Evolutionary conservation across 2,113 vertebrate genomes (phyloP).

Genomic region (Thymallus thymallus): DNA sequence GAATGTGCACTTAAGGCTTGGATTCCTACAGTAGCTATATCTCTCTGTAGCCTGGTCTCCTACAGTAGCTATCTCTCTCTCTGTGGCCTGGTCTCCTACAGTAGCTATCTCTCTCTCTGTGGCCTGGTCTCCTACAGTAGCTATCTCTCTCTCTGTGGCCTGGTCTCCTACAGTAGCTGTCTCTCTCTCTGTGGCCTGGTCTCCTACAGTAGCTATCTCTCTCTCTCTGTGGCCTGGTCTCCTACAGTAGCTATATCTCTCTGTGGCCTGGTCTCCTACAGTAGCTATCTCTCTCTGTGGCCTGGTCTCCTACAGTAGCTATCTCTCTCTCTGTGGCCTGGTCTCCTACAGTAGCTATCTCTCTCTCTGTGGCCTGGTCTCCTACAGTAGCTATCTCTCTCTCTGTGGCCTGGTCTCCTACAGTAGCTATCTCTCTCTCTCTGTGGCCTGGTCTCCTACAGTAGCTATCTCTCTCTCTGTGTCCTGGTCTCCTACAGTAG

Average conservation of each 20-base stretch:
- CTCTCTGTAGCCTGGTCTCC: too few species aligned
- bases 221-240: constrained; percentile 17
- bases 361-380: constrained; percentile 16
- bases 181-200: too few species aligned
- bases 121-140: too few species aligned
- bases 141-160: constrained; percentile 4
- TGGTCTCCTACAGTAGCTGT: constrained; percentile 3
- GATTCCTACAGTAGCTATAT: neutral
- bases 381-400: neutral
- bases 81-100: constrained; percentile 14
- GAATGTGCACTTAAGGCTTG: constrained; percentile 40
- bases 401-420: too few species aligned
- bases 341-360: too few species aligned
- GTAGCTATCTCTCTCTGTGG: constrained; percentile 4
- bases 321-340: too few species aligned
- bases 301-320: constrained; percentile 9
- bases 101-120: neutral
- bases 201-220: too few species aligned
- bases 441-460: constrained; percentile 18
- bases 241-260: neutral
- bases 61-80: neutral
- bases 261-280: too few species aligned
- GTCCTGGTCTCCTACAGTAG: too few species aligned
- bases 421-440: neutral
- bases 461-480: neutral